Percentiles rank a stretch among this genome's conserved stretches.
phyloP scores from a whole-genome alignment of 2,888 invertebrate species.

The Agrochola litura region DNA sequence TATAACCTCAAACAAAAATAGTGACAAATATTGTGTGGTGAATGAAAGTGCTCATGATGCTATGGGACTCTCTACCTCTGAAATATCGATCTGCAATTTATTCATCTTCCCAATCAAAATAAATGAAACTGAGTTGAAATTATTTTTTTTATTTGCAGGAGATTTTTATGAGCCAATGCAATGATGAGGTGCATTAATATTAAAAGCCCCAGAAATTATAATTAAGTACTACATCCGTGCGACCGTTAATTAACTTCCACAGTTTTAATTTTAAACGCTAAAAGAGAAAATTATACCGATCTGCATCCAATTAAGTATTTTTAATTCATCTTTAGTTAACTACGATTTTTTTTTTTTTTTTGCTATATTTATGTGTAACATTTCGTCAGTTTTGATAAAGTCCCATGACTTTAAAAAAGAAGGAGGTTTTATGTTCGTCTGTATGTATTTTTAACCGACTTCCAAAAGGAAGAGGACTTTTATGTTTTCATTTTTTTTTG shows the following conservation, averaged over 20 bases:
- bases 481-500: too few relatives aligned
- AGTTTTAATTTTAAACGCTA: conserved; percentile 1
- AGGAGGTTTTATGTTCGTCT: too few relatives aligned
- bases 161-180: not conserved
- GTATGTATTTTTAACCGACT: too few relatives aligned
- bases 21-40: not conserved
- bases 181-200: not conserved
- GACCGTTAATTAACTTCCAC: conserved; percentile 17
- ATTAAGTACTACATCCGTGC: not conserved
- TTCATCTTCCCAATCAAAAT: not conserved
- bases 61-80: not conserved
- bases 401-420: too few relatives aligned
- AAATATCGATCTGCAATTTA: not conserved
- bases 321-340: not conserved
- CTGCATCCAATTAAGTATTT: conserved; percentile 25
- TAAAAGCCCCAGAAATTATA: not conserved
- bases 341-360: too few relatives aligned
- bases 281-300: conserved; percentile 10
- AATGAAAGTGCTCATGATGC: not conserved
- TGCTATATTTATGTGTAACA: not conserved
- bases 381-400: not conserved
- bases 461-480: too few relatives aligned
- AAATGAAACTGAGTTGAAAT: too few relatives aligned
- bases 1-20: not conserved
- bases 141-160: not conserved